These are phyloP conservation scores for Pseudocheirus occidentalis DNA, from an alignment of 2,797 vertebrate species.

Conservation along the genomic window DNA sequence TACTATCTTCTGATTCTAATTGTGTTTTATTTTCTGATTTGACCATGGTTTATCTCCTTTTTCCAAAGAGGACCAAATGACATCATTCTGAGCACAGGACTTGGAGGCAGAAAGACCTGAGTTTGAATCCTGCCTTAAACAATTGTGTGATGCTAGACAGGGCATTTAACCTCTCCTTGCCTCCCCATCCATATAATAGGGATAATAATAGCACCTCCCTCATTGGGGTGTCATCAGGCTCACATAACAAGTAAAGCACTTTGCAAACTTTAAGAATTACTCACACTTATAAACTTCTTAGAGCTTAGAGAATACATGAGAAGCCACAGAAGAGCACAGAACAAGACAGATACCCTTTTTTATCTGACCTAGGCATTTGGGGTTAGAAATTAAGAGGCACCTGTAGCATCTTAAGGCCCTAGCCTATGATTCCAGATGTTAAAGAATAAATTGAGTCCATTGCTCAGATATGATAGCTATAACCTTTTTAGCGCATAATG, in stretches of 20 bases:
- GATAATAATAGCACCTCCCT: not conserved
- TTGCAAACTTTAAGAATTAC: not conserved
- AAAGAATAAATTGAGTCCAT: conserved; percentile 14
- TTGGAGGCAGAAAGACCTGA: not conserved
- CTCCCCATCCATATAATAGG: not conserved
- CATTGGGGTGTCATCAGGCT: not conserved
- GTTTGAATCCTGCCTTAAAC: not conserved
- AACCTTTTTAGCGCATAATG: not conserved
- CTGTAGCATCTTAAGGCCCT: not conserved
- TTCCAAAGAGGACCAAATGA: not conserved
- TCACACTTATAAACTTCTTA: not conserved
- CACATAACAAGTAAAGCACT: not conserved
- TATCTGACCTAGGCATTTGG: not conserved
- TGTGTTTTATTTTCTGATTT: not conserved
- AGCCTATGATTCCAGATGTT: not conserved
- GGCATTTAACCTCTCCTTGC: not conserved
- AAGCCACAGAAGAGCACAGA: not conserved
- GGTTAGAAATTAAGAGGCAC: not conserved
- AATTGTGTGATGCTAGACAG: not conserved
- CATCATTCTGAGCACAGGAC: not conserved
- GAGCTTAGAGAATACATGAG: not conserved
- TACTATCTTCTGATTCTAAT: not conserved
- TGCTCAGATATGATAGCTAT: conserved; percentile 18
- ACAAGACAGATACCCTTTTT: not conserved
- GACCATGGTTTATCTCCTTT: not conserved